Percentiles rank a stretch among this genome's conserved stretches.
Evolutionary conservation across 1,140 invertebrate species (phyloP).

Genomic region (Marisa cornuarietis): DNA sequence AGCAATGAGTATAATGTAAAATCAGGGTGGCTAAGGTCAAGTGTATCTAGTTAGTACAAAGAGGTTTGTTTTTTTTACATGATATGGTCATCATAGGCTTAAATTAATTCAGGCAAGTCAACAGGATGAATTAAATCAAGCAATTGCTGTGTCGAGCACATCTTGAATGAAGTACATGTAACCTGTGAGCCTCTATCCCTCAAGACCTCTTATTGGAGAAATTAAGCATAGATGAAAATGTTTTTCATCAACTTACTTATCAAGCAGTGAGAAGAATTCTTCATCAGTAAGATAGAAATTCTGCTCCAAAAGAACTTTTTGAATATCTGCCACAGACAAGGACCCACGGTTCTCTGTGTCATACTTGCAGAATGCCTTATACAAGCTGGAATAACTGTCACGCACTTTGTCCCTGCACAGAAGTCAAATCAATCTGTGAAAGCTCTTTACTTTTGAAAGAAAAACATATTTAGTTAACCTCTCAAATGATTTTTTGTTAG

Average conservation of each 20-base stretch:
- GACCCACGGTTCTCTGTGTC: constrained; percentile 55
- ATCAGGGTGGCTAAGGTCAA: no score
- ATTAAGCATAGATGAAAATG: no score
- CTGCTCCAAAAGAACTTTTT: constrained; percentile 58
- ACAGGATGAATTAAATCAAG: no score
- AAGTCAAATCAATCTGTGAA: not conserved
- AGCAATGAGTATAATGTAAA: no score
- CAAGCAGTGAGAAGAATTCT: constrained; percentile 57
- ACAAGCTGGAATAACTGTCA: constrained; percentile 56
- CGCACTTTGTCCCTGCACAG: constrained; percentile 57
- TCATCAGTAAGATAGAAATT: constrained; percentile 61
- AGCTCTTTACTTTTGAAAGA: not conserved
- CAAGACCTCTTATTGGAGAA: no score
- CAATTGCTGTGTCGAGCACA: no score
- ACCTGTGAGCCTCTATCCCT: no score
- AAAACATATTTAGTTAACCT: not conserved
- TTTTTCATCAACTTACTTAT: constrained; percentile 45
- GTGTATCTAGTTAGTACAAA: no score
- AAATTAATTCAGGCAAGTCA: no score
- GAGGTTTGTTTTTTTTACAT: no score
- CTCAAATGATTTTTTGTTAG: not conserved
- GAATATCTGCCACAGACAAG: constrained; percentile 54
- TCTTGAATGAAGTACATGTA: no score
- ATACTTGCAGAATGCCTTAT: constrained; percentile 60
- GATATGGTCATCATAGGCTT: no score